Evolutionary conservation across 2,888 invertebrate species (phyloP), one percentile per base, ranked within the genome.

Genomic region (Auanema freiburgensis): DNA sequence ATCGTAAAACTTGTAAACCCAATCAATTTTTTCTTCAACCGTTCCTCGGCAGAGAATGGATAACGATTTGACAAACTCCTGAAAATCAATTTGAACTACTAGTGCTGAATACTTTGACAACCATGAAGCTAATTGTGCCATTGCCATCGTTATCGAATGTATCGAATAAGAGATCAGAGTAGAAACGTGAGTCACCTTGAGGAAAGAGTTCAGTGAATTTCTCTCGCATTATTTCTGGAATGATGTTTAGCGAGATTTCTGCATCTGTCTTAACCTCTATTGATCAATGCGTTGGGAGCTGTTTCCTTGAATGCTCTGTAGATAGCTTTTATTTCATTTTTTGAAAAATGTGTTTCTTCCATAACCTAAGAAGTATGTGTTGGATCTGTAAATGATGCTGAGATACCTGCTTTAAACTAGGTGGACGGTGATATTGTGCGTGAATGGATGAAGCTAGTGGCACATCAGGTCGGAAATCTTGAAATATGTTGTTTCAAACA

Each of bases 281-380:
- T 73, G 43, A 80, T 77, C 16, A 79, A 72, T n/a, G 79, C 78
- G 52, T 74, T 80, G 4, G 79, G 78, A 2, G 79, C 73, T 4
- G 77, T 76, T 60, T 77, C 78, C 60, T 80, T 80, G 71, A 80
- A 80, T 0, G 76, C 74, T 55, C 80, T 58, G 65, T 80, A 80
- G 33, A 80, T 76, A 44, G 78, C 71, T 56, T 74, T 69, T 6
- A 80, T 72, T 55, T 80, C 80, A 51, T 76, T 75, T 59, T 68
- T 69, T 2, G 77, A 79, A 63, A 80, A 80, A 55, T 80, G 78
- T 1, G 79, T 80, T 43, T 79, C 78, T 12, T 76, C 71, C 1
- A 77, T 74, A 6, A 79, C 76, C 79, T 58, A 33, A 74, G 66
- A 14, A 43, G 49, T 23, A 49, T n/a, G 24, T 52, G 5, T 8